Evolutionary conservation across 2,113 vertebrate species (phyloP).

Genomic region (Chascanopsetta lugubris): DNA sequence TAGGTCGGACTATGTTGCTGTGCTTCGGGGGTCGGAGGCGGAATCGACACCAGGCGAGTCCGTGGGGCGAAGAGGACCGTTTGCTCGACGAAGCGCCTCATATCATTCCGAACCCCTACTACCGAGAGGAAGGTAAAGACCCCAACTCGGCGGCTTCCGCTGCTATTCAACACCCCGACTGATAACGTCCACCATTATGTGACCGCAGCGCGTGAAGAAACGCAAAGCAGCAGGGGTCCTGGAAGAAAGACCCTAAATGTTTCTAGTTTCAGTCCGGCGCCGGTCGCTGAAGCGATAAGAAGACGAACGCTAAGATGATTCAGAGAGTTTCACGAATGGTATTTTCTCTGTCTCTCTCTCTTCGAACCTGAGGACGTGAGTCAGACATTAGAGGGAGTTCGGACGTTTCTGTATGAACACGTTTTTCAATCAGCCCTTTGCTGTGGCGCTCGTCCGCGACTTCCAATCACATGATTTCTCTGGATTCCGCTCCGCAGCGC

Average conservation of each 20-base stretch:
- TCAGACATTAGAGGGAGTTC: neutral
- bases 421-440: slow-evolving; percentile 8
- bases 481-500: slow-evolving; percentile 14
- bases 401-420: neutral
- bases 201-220: neutral
- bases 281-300: neutral
- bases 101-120: slow-evolving; percentile 60
- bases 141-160: neutral
- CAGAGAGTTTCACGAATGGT: neutral
- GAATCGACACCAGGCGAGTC: slow-evolving; percentile 39
- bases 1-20: slow-evolving; percentile 57
- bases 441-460: neutral
- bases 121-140: slow-evolving; percentile 74
- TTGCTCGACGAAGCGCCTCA: slow-evolving; percentile 62
- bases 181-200: neutral
- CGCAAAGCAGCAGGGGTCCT: neutral
- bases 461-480: slow-evolving; percentile 11
- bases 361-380: neutral
- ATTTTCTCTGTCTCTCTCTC: too few species aligned
- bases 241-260: neutral
- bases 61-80: slow-evolving; percentile 56
- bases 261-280: neutral
- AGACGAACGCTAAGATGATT: neutral
- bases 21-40: slow-evolving; percentile 74
- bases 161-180: neutral